Evolutionary conservation across 2,113 vertebrate genomes (phyloP).

Genomic region (Hippopotamus amphibius): DNA sequence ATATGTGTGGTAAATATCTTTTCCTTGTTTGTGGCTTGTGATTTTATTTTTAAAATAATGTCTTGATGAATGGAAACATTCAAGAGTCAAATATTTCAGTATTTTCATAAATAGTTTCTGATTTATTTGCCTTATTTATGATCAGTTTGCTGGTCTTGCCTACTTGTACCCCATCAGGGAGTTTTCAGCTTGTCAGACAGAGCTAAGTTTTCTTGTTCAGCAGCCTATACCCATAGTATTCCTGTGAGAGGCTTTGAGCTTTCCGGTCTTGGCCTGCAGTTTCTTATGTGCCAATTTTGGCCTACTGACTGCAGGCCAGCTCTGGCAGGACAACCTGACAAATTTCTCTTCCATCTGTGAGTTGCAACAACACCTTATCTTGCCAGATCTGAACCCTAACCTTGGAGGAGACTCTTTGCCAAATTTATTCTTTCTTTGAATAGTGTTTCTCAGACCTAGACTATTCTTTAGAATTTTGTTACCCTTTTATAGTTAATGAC

Average conservation of each 20-base stretch:
- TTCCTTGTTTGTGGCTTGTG: neutral
- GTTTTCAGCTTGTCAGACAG: neutral
- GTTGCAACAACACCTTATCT: neutral
- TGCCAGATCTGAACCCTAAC: neutral
- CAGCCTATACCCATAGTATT: accelerated
- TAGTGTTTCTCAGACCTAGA: neutral
- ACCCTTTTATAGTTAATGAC: neutral
- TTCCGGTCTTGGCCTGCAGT: neutral
- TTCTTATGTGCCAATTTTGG: neutral
- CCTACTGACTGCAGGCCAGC: neutral
- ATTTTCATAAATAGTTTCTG: neutral
- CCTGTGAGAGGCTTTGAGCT: neutral
- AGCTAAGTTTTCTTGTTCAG: neutral
- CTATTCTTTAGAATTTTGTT: neutral
- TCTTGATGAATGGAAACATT: neutral
- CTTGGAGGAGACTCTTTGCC: neutral
- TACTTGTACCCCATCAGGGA: neutral
- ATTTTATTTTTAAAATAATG: neutral
- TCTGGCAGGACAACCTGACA: neutral
- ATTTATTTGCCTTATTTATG: neutral
- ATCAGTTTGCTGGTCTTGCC: neutral
- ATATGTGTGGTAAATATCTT: neutral
- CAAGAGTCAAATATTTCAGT: neutral
- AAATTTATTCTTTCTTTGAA: neutral
- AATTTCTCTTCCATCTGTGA: neutral